Conservation (phyloP, 1,140 invertebrate species). For the Drosophila lacertosa region DNA sequence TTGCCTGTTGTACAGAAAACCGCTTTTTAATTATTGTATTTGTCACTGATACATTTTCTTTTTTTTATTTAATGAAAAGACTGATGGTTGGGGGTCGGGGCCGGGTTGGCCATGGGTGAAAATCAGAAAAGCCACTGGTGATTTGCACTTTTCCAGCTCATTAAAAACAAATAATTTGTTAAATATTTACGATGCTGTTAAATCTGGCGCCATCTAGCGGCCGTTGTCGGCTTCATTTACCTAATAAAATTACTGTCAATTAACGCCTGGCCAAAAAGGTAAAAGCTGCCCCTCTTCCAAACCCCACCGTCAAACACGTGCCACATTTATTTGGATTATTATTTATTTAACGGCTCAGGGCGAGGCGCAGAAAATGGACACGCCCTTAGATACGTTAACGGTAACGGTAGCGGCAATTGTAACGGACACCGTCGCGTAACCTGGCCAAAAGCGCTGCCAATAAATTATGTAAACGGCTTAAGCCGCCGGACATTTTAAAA, state of each 20-base stretch:
- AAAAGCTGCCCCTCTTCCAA: not conserved
- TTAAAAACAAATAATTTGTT: constrained; percentile 81
- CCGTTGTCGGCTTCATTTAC: constrained; percentile 60
- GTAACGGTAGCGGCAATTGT: no score
- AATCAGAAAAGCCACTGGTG: constrained; percentile 58
- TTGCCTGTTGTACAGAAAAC: constrained; percentile 41
- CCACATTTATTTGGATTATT: constrained; percentile 70
- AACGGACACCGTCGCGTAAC: constrained; percentile 2
- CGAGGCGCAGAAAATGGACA: constrained; percentile 6
- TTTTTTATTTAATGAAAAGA: constrained; percentile 4
- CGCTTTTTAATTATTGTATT: constrained; percentile 54
- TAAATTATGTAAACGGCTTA: constrained; percentile 80
- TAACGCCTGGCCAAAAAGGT: constrained; percentile 51
- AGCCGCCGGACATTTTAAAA: constrained; percentile 52
- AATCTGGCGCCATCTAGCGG: constrained; percentile 49
- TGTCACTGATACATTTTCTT: constrained; percentile 34
- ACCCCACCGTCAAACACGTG: constrained; percentile 4
- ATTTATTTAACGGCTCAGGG: constrained; percentile 62
- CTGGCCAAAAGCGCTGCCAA: constrained; percentile 42
- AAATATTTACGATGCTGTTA: constrained; percentile 76
- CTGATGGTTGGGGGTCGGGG: constrained; percentile 1
- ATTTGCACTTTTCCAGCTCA: constrained; percentile 82
- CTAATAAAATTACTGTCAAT: constrained; percentile 82
- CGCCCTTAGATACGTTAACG: not conserved
- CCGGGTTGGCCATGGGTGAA: no score